A percentile compares a stretch with the other conserved stretches of the same genome.
Conservation (phyloP, 2,888 invertebrate genomes). For the Diaphora mendica region DNA sequence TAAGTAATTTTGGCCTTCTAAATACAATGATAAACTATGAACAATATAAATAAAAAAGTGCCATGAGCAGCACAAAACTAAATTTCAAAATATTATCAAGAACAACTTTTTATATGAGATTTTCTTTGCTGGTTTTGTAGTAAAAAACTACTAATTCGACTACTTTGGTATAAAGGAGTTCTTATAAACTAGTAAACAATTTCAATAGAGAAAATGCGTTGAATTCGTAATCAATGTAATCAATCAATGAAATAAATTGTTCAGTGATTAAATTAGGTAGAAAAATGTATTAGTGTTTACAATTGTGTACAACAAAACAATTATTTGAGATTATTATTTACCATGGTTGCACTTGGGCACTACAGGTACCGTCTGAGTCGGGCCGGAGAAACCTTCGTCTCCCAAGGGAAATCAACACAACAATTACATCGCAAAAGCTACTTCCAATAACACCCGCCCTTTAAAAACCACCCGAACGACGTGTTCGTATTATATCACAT, state of each 20-base stretch:
- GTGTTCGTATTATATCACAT: slow-evolving; percentile 54
- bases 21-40: no score
- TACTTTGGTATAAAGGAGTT: neutral
- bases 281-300: slow-evolving; percentile 1
- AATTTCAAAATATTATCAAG: no score
- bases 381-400: slow-evolving; percentile 66
- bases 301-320: slow-evolving; percentile 28
- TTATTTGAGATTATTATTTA: slow-evolving; percentile 57
- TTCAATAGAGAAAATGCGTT: neutral
- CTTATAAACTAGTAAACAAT: neutral
- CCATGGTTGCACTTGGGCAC: slow-evolving; percentile 59
- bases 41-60: neutral
- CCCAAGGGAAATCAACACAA: slow-evolving; percentile 83
- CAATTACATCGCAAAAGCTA: slow-evolving; percentile 83
- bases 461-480: slow-evolving; percentile 66
- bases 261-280: neutral
- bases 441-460: slow-evolving; percentile 77
- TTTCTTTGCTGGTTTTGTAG: no score
- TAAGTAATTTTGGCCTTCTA: no score
- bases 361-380: slow-evolving; percentile 63
- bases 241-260: neutral
- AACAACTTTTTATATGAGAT: no score
- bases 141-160: no score
- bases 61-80: no score
- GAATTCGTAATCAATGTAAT: neutral